Evolutionary conservation across 2,797 vertebrate genomes (phyloP), one percentile per base, ranked within the genome.

Genomic region (Chloroceryle inda): DNA sequence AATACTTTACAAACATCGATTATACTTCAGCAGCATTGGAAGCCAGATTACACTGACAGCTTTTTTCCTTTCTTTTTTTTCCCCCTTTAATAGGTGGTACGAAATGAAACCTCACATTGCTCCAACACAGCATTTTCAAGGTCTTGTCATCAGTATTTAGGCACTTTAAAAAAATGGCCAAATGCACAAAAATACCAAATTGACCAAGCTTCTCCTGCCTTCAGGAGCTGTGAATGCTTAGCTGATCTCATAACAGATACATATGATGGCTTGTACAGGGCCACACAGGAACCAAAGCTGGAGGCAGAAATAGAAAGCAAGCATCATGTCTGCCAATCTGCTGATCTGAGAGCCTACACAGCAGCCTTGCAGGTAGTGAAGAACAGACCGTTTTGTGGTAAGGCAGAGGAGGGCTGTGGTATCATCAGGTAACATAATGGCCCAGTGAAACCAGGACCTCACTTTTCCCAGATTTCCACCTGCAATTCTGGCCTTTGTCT

Each of bases 1-100:
- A 91, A 66, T 77, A 85, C 45, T 95, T 96, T 91, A 49, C 61
- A 93, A 91, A 91, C n/a, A 81, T 47, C 83, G 84, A 93, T 96
- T 96, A 77, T 89, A 49, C 42, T 74, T 94, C 89, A 83, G 22
- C 75, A 77, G 37, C 42, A 40, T 72, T 85, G 49, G 42, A 91
- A 95, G 33, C 22, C 56, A 67, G 63, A 79, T 75, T 91, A 81
- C 75, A 72, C 37, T 53, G 85, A 55, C 68, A 72, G 49, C 6
- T 76, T 83, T 89, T 89, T 85, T 83, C 35, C 38, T 62, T 80
- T 76, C 52, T 37, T 5, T 47, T 73, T 69, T 5, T 4, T 3
- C 11, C 5, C 35, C 15, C 20, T n/a, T 82, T 89, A 89, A 50
- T 61, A 91, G 49, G 23, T 67, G 17, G 26, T 79, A 71, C 27